These are phyloP conservation scores for Acridotheres tristis DNA, from an alignment of 2,797 vertebrate genomes.

Conservation along the genomic window DNA sequence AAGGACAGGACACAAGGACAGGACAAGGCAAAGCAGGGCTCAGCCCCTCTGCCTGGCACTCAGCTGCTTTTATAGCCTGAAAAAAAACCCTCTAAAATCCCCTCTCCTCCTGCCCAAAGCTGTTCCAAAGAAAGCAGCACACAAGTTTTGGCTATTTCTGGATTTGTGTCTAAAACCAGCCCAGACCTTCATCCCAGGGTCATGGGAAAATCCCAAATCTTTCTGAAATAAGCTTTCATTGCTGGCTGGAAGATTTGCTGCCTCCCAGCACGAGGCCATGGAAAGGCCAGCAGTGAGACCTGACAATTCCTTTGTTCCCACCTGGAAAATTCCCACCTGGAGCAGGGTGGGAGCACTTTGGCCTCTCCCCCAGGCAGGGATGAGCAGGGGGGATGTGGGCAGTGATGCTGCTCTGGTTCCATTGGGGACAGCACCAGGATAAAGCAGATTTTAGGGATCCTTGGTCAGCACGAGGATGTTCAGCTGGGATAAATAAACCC, in stretches of 20 bases:
- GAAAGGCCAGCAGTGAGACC: background rate
- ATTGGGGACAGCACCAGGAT: background rate
- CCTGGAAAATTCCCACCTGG: background rate
- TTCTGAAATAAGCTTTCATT: background rate
- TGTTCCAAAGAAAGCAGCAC: background rate
- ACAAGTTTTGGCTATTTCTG: background rate
- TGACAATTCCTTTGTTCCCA: background rate
- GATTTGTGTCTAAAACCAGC: background rate
- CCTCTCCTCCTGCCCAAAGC: background rate
- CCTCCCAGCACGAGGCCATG: background rate
- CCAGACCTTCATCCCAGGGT: background rate
- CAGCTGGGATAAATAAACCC: background rate
- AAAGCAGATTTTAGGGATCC: background rate
- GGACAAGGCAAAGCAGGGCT: background rate
- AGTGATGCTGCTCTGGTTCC: background rate
- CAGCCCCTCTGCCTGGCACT: background rate
- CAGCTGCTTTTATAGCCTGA: background rate
- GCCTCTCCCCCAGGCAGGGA: background rate
- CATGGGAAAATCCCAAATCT: constrained; percentile 11
- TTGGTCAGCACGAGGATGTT: background rate
- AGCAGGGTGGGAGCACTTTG: background rate
- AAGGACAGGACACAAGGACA: background rate
- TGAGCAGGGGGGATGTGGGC: background rate
- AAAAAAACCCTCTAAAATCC: background rate
- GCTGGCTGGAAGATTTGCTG: background rate